Evolutionary conservation across 2,797 vertebrate species (phyloP), one percentile per base, ranked within the genome.

Genomic region (Aplochiton taeniatus): DNA sequence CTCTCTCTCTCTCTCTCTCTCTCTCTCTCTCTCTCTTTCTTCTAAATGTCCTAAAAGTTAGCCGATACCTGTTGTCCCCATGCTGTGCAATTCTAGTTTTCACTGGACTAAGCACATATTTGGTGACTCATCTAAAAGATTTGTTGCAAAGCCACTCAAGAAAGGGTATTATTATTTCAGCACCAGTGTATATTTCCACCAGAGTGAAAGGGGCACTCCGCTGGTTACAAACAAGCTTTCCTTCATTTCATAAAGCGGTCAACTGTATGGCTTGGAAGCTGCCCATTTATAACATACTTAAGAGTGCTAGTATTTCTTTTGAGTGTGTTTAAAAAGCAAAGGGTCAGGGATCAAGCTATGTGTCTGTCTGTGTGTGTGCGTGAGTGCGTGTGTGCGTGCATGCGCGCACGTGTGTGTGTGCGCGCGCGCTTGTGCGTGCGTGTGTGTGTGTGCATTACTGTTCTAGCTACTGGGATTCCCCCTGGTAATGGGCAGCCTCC

Each of bases 51-150:
- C 31, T 31, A 31, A 31, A n/a, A n/a, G n/a, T n/a, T n/a, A n/a
- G n/a, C n/a, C n/a, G 16, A 70, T 82, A 84, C 83, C 84, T 84
- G 85, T 84, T 85, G 78, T 86, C 79, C 81, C 56, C 13, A 53
- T 66, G 64, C 70, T 70, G 67, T 76, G 79, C 78, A 78, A 70
- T 83, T 81, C 77, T 31, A 75, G 75, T 77, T 78, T 85, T 82
- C 77, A 83, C 79, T 81, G 78, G 81, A 86, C 73, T 82, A 81
- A 87, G 84, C 85, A 64, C 72, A 59, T 82, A 88, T 86, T 83
- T 86, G 79, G 74, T 88, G 87, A 89, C 79, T 89, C 85, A 85
- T 85, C 84, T 80, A 56, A 73, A 82, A 62, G 42, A 61, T 75
- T 4, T 69, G 68, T 72, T 82, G 81, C 82, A 75, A 73, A 66